phyloP scores from a whole-genome alignment of 2,797 vertebrate species.

The Carapus acus region DNA sequence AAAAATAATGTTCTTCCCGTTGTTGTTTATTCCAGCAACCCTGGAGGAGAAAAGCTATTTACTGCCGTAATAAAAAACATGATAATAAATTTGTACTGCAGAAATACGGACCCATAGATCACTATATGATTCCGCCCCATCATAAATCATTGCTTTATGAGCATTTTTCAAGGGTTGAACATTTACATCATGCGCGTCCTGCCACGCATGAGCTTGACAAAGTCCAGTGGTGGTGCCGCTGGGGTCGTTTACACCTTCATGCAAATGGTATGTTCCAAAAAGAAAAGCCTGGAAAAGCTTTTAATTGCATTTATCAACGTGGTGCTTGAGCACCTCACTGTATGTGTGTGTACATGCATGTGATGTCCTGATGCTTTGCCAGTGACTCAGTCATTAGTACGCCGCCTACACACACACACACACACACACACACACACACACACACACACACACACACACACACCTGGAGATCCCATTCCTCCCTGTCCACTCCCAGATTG shows the following conservation, averaged over 20 bases:
- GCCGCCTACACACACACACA: conserved; percentile 33
- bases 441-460: conserved; percentile 1
- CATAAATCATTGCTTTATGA: conserved; percentile 30
- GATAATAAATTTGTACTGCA: conserved; percentile 20
- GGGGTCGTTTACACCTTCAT: conserved; percentile 41
- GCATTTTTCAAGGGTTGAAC: conserved; percentile 16
- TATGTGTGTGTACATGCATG: conserved; percentile 48
- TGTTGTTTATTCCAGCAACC: conserved; percentile 6
- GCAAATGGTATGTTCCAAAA: conserved; percentile 36
- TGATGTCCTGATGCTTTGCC: conserved; percentile 52
- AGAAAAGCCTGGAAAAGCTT: conserved; percentile 49
- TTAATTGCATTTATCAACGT: conserved; percentile 62
- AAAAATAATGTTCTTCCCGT: conserved; percentile 4
- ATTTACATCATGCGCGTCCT: conserved; percentile 4
- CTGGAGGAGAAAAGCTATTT: conserved; percentile 9
- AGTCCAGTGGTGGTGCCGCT: conserved; percentile 12
- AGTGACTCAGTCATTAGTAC: conserved; percentile 54
- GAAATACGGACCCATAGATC: conserved; percentile 4
- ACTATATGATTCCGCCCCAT: conserved; percentile 4
- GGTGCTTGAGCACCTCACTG: conserved; percentile 40
- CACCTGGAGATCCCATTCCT: too few relatives aligned
- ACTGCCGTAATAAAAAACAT: neutral
- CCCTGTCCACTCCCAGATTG: too few relatives aligned
- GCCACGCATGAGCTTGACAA: conserved; percentile 16
- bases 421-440: conserved; percentile 21